Conservation (phyloP, 2,797 vertebrate species). For the Erpetoichthys calabaricus region DNA sequence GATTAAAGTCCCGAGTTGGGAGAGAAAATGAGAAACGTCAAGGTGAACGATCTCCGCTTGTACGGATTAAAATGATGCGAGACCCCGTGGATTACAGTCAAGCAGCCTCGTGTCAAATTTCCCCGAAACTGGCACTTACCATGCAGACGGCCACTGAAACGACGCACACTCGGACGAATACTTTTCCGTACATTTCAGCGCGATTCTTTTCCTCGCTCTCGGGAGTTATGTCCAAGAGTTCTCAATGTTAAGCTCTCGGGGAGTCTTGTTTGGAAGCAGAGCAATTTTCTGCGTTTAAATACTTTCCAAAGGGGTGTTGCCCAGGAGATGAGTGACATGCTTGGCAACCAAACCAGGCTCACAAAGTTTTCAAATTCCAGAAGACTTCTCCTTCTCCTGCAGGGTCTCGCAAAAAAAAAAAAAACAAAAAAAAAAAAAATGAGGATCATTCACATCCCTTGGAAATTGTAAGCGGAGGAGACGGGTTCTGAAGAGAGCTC, state of each 20-base stretch:
- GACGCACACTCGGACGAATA: conserved; percentile 16
- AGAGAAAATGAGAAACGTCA: no score
- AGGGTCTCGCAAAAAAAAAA: conserved; percentile 5
- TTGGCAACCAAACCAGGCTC: conserved; percentile 24
- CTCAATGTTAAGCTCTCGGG: conserved; percentile 6
- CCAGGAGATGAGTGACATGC: conserved; percentile 30
- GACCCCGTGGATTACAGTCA: no score
- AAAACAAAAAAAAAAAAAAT: no score
- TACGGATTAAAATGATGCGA: no score
- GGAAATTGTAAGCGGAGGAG: no score
- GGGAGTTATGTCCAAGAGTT: conserved; percentile 3
- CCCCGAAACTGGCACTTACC: conserved; percentile 23
- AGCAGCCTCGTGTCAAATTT: background rate
- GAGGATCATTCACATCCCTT: no score
- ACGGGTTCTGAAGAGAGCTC: no score
- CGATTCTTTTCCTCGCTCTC: conserved; percentile 3
- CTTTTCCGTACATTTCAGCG: conserved; percentile 25
- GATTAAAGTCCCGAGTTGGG: no score
- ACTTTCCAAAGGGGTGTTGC: conserved; percentile 36
- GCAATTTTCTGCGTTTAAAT: conserved; percentile 33
- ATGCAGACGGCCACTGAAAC: conserved; percentile 20
- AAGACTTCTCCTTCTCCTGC: conserved; percentile 23
- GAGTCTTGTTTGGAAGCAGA: conserved; percentile 19
- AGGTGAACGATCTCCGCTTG: no score
- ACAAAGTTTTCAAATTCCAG: conserved; percentile 34